A percentile compares a stretch with the other conserved stretches of the same genome.
phyloP scores from a whole-genome alignment of 2,797 vertebrate species.

The Vespertilio murinus region DNA sequence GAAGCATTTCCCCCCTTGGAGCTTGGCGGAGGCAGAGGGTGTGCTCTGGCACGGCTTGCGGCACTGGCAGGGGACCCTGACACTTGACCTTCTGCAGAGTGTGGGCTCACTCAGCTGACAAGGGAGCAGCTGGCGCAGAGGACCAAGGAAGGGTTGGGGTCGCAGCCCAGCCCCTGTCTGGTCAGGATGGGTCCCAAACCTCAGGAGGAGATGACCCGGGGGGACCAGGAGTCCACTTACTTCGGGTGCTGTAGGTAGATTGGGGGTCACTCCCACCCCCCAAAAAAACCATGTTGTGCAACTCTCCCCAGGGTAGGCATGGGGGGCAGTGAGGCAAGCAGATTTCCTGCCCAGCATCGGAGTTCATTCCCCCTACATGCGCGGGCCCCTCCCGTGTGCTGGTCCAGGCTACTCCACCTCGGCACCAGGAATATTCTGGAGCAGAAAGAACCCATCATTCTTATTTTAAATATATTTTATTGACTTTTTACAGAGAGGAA shows the following conservation, averaged over 20 bases:
- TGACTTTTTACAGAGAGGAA: too few relatives aligned
- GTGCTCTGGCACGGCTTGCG: not conserved
- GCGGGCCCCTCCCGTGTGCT: accelerated
- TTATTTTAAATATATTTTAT: too few relatives aligned
- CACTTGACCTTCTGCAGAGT: not conserved
- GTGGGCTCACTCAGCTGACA: not conserved
- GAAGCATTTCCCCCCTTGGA: not conserved
- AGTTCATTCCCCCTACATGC: accelerated
- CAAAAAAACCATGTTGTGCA: too few relatives aligned
- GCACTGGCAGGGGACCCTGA: not conserved
- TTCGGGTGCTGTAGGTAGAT: not conserved
- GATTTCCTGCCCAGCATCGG: not conserved
- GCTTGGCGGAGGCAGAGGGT: too few relatives aligned
- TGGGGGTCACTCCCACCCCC: too few relatives aligned
- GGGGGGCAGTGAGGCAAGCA: not conserved
- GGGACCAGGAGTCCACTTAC: not conserved
- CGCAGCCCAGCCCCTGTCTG: not conserved
- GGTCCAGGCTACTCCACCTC: not conserved
- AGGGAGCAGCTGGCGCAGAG: not conserved
- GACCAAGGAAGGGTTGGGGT: not conserved
- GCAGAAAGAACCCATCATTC: not conserved
- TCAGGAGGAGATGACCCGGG: not conserved
- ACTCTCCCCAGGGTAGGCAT: not conserved
- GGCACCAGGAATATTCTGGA: accelerated
- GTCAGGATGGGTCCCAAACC: not conserved